These are phyloP conservation scores for Philhelius pedissequus DNA, from an alignment of 2,888 invertebrate species.

Conservation along the genomic window DNA sequence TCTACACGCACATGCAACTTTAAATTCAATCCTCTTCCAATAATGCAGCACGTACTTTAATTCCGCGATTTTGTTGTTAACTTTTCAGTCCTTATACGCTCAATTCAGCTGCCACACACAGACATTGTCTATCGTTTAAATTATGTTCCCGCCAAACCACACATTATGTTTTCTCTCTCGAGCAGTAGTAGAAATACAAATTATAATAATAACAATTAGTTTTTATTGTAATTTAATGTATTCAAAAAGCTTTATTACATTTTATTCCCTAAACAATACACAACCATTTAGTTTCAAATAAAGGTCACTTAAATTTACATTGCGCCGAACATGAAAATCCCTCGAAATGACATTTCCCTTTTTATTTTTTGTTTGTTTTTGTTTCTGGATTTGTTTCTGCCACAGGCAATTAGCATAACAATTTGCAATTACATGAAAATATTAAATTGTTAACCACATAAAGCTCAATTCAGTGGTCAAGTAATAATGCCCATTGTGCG, in stretches of 20 bases:
- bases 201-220: slow-evolving; percentile 25
- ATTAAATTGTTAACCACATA: slow-evolving; percentile 61
- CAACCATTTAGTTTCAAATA: slow-evolving; percentile 16
- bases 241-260: slow-evolving; percentile 1
- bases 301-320: slow-evolving; percentile 42
- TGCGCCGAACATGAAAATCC: neutral
- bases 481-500: slow-evolving; percentile 21
- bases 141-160: slow-evolving; percentile 1
- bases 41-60: neutral
- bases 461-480: slow-evolving; percentile 23
- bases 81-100: neutral
- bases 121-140: neutral
- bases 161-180: neutral
- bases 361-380: slow-evolving; percentile 33
- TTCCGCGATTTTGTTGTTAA: neutral
- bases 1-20: neutral
- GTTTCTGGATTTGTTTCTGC: slow-evolving; percentile 48
- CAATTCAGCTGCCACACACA: neutral
- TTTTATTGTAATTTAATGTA: slow-evolving; percentile 36
- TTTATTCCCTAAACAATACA: slow-evolving; percentile 26
- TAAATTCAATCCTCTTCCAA: neutral
- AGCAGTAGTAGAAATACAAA: neutral
- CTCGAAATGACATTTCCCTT: neutral
- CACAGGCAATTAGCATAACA: slow-evolving; percentile 62
- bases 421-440: slow-evolving; percentile 63